Percentiles rank a stretch among this genome's conserved stretches.
Conservation (phyloP, 2,113 vertebrate genomes). For the Leptosomus discolor region DNA sequence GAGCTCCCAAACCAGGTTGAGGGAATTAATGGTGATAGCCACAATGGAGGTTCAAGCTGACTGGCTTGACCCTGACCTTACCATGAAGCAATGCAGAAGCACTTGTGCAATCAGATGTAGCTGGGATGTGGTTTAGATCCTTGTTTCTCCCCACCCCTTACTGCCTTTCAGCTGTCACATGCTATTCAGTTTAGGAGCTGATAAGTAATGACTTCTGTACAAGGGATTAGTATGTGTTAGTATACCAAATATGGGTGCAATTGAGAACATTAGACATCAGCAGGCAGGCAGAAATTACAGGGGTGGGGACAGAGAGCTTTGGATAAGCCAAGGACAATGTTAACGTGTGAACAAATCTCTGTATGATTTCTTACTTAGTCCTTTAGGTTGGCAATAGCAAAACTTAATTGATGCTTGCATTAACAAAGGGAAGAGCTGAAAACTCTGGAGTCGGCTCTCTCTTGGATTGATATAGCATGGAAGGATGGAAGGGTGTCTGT, state of each 20-base stretch:
- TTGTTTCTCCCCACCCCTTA: not conserved
- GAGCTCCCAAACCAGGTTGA: not conserved
- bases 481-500: not conserved
- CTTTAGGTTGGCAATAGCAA: not conserved
- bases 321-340: not conserved
- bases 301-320: slow-evolving; percentile 4
- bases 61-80: not conserved
- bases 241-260: not conserved
- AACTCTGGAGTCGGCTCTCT: not conserved
- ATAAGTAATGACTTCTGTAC: not conserved
- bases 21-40: not conserved
- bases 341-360: not conserved
- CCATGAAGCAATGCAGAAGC: not conserved
- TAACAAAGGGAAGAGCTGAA: not conserved
- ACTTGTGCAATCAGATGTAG: not conserved
- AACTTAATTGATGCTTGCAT: not conserved
- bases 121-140: not conserved
- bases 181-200: not conserved
- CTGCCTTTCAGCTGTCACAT: slow-evolving; percentile 37
- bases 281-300: slow-evolving; percentile 29
- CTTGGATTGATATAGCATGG: not conserved
- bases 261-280: not conserved
- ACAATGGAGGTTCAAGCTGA: not conserved
- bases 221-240: not conserved
- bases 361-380: not conserved